Evolutionary conservation across 2,888 invertebrate species (phyloP).

Genomic region (Drosophila yooni): DNA sequence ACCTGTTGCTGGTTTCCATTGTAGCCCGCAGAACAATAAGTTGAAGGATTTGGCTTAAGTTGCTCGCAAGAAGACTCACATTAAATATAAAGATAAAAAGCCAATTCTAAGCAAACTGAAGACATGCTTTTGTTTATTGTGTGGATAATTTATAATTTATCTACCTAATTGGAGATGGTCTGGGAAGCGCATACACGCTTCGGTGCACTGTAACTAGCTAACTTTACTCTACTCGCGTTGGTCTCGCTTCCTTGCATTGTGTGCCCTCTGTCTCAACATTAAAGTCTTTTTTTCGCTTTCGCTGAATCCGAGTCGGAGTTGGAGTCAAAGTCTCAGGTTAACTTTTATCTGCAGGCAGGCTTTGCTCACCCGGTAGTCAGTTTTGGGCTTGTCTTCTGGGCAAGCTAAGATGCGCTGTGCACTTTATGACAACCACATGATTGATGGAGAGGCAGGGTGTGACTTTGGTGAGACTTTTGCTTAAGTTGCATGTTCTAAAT

Average conservation of each 20-base stretch:
- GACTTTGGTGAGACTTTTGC: slow-evolving; percentile 43
- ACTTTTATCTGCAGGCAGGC: slow-evolving; percentile 35
- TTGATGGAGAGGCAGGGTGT: slow-evolving; percentile 62
- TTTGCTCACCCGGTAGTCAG: slow-evolving; percentile 57
- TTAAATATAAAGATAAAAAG: not conserved
- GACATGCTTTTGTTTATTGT: not conserved
- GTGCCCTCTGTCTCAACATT: slow-evolving; percentile 20
- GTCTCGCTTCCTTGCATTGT: slow-evolving; percentile 72
- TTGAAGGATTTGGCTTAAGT: not conserved
- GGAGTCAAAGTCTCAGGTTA: slow-evolving; percentile 29
- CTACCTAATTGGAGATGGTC: not conserved
- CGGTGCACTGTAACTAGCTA: not conserved
- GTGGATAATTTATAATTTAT: not conserved
- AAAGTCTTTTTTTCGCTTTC: slow-evolving; percentile 42
- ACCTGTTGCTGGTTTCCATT: slow-evolving; percentile 7
- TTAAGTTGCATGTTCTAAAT: slow-evolving; percentile 53
- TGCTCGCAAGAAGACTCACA: not conserved
- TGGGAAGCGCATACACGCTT: slow-evolving; percentile 29
- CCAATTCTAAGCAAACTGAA: not conserved
- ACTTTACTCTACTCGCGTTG: not conserved
- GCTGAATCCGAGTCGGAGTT: slow-evolving; percentile 21
- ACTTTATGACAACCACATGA: slow-evolving; percentile 46
- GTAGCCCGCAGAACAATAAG: slow-evolving; percentile 1
- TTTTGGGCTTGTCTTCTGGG: slow-evolving; percentile 11
- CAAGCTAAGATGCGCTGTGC: slow-evolving; percentile 45